These are phyloP conservation scores for Melanotaenia maccullochi DNA, from an alignment of 2,797 vertebrate species.

Conservation along the genomic window DNA sequence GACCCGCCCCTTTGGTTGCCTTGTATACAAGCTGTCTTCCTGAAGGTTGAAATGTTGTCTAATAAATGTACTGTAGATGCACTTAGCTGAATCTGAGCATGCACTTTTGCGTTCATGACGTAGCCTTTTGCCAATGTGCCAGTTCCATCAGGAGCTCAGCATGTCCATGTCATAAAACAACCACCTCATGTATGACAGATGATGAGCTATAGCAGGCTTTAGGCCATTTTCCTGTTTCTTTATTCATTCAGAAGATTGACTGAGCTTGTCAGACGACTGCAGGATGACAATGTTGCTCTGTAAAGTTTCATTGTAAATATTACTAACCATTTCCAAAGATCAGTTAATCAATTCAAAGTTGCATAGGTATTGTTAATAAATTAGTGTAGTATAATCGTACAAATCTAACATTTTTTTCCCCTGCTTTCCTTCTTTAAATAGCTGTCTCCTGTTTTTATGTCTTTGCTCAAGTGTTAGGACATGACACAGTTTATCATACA, in stretches of 20 bases:
- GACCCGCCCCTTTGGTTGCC: neutral
- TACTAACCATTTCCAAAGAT: neutral
- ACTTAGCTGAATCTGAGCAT: conserved; percentile 3
- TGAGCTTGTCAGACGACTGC: neutral
- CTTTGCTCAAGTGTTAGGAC: neutral
- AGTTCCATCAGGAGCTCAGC: conserved; percentile 9
- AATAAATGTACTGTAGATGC: conserved; percentile 3
- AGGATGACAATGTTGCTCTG: neutral
- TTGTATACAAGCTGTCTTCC: neutral
- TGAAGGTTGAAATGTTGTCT: conserved; percentile 16
- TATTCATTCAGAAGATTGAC: neutral
- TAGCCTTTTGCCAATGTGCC: conserved; percentile 1
- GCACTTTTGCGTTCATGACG: conserved; percentile 14
- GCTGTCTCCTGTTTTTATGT: neutral
- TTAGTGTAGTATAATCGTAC: neutral
- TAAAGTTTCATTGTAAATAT: neutral
- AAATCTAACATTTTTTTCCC: no score
- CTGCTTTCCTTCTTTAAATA: neutral
- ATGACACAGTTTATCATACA: neutral
- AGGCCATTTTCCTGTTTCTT: neutral
- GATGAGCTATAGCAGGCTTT: neutral
- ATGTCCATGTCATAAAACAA: conserved; percentile 22
- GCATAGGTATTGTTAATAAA: neutral
- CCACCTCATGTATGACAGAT: conserved; percentile 6
- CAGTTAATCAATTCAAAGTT: neutral